Evolutionary conservation across 1,140 invertebrate genomes (phyloP).

Genomic region (Physella acuta): DNA sequence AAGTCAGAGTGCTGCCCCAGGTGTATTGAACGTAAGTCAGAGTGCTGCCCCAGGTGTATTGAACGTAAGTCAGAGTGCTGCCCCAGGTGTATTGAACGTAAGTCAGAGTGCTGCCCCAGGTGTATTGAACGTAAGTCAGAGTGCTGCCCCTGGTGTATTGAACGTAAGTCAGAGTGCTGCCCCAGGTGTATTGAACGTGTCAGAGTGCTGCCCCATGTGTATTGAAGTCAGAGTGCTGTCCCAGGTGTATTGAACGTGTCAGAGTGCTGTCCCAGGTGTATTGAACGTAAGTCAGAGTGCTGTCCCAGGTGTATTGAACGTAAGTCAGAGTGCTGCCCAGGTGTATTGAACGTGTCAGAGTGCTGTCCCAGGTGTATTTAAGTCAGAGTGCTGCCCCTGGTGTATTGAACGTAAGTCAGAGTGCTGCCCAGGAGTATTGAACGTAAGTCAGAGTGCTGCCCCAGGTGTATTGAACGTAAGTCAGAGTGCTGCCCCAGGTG

Average conservation of each 20-base stretch:
- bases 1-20: constrained; percentile 79
- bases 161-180: constrained; percentile 75
- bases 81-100: constrained; percentile 69
- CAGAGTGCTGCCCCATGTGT: too few relatives aligned
- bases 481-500: too few relatives aligned
- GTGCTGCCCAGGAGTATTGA: constrained; percentile 80
- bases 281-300: constrained; percentile 69
- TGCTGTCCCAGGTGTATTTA: constrained; percentile 80
- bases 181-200: constrained; percentile 69
- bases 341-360: constrained; percentile 72
- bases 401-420: constrained; percentile 70
- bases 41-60: constrained; percentile 82
- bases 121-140: constrained; percentile 70
- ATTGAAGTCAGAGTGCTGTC: constrained; percentile 91
- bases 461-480: constrained; percentile 68
- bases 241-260: constrained; percentile 68
- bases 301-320: constrained; percentile 74
- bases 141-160: constrained; percentile 80
- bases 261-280: constrained; percentile 84
- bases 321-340: constrained; percentile 69
- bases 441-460: constrained; percentile 76
- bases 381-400: constrained; percentile 77
- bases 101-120: constrained; percentile 79
- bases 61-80: constrained; percentile 75
- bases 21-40: constrained; percentile 67